Evolutionary conservation across 2,888 invertebrate genomes (phyloP).

Genomic region (Nematopogon swammerdamellus): DNA sequence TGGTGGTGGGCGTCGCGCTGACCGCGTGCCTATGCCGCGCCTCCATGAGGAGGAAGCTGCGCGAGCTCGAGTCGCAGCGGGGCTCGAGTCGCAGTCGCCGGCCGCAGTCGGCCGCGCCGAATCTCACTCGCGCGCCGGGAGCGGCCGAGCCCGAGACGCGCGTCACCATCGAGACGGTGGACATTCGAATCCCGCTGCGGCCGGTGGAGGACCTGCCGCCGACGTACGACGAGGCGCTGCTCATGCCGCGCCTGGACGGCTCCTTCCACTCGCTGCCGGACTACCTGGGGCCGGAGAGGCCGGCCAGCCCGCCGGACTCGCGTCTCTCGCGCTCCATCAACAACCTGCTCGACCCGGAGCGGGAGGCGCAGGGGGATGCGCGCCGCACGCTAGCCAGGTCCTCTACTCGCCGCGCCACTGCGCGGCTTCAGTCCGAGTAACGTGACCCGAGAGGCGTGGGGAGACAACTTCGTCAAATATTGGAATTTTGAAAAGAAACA

Average conservation of each 20-base stretch:
- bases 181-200: conserved; percentile 30
- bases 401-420: too few relatives aligned
- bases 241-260: conserved; percentile 65
- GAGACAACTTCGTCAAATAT: too few relatives aligned
- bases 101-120: conserved; percentile 39
- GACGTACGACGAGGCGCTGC: conserved; percentile 71
- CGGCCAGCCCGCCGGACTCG: conserved; percentile 15
- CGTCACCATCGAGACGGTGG: conserved; percentile 27
- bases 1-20: conserved; percentile 51
- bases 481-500: too few relatives aligned
- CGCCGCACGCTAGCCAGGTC: neutral
- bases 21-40: conserved; percentile 57
- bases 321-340: conserved; percentile 43
- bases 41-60: conserved; percentile 37
- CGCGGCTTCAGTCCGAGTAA: too few relatives aligned
- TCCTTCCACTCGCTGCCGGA: conserved; percentile 59
- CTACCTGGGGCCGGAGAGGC: conserved; percentile 32
- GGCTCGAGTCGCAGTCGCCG: conserved; percentile 25
- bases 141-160: conserved; percentile 14
- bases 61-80: conserved; percentile 25
- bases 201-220: conserved; percentile 55
- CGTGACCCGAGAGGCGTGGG: too few relatives aligned
- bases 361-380: conserved; percentile 24
- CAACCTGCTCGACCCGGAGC: conserved; percentile 37
- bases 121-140: conserved; percentile 23